A percentile compares a stretch with the other conserved stretches of the same genome.
These are phyloP conservation scores for Seriola quinqueradiata DNA, from an alignment of 2,113 vertebrate species.

Conservation along the genomic window DNA sequence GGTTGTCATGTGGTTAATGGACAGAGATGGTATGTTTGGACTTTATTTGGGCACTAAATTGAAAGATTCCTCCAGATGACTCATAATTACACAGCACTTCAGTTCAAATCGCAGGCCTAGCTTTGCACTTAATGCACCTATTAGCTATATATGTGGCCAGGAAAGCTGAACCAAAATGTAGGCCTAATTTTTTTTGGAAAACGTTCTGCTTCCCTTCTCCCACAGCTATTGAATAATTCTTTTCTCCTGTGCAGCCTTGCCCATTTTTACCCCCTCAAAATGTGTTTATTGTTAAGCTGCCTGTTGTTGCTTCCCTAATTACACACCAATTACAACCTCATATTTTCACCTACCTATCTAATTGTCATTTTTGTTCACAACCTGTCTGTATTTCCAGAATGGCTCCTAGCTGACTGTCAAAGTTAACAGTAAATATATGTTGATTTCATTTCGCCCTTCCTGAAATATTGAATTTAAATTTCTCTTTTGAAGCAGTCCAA, in stretches of 20 bases:
- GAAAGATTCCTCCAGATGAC: slow-evolving; percentile 77
- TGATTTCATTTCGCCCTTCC: slow-evolving; percentile 61
- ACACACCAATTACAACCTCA: slow-evolving; percentile 36
- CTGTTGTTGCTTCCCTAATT: slow-evolving; percentile 55
- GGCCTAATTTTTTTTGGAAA: slow-evolving; percentile 39
- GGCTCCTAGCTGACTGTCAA: slow-evolving; percentile 55
- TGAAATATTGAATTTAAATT: slow-evolving; percentile 65
- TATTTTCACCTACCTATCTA: slow-evolving; percentile 49
- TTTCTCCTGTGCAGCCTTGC: background rate
- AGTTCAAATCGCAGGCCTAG: slow-evolving; percentile 70
- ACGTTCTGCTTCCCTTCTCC: slow-evolving; percentile 32
- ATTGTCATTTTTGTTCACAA: slow-evolving; percentile 48
- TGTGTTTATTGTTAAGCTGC: slow-evolving; percentile 35
- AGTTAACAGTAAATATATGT: slow-evolving; percentile 48
- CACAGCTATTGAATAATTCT: slow-evolving; percentile 40
- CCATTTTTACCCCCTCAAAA: slow-evolving; percentile 39
- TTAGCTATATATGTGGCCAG: slow-evolving; percentile 60
- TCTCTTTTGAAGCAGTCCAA: slow-evolving; percentile 65
- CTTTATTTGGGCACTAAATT: slow-evolving; percentile 73
- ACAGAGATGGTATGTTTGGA: slow-evolving; percentile 70
- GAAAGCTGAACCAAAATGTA: slow-evolving; percentile 41
- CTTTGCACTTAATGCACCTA: slow-evolving; percentile 73
- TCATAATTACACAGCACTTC: slow-evolving; percentile 78
- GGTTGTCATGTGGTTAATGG: slow-evolving; percentile 72
- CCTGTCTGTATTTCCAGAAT: slow-evolving; percentile 17